These are phyloP conservation scores for Serilophus lunatus DNA, from an alignment of 2,113 vertebrate species.

Conservation along the genomic window DNA sequence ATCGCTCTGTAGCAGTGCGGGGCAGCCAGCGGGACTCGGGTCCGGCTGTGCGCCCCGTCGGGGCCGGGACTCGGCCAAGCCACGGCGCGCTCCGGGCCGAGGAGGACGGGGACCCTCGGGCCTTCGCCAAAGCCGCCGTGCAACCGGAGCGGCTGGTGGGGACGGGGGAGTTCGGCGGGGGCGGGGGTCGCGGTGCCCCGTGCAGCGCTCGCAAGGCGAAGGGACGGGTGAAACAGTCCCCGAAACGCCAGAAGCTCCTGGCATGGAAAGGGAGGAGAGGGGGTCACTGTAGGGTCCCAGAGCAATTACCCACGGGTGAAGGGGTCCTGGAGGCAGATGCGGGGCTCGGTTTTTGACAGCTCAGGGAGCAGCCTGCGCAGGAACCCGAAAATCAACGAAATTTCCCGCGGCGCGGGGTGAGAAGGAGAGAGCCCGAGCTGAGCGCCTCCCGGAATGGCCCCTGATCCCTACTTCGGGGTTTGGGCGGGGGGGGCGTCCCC, in stretches of 20 bases:
- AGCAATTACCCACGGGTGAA: too few species aligned
- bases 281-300: background rate
- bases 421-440: background rate
- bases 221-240: background rate
- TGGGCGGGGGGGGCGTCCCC: background rate
- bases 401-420: background rate
- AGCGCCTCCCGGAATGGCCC: background rate
- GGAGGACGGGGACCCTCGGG: background rate
- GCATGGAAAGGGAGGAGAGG: too few species aligned
- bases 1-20: background rate
- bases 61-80: background rate
- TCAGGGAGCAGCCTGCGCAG: background rate
- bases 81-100: too few species aligned
- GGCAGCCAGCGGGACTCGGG: background rate
- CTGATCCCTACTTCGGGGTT: background rate
- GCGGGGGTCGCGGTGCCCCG: background rate
- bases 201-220: fast-evolving
- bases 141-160: background rate
- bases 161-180: background rate
- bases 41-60: background rate
- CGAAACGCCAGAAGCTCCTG: background rate
- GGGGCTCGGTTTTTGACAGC: background rate
- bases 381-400: constrained; percentile 17
- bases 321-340: background rate
- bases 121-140: background rate